Conservation (phyloP, 2,113 vertebrate species). For the Hypomesus transpacificus region DNA sequence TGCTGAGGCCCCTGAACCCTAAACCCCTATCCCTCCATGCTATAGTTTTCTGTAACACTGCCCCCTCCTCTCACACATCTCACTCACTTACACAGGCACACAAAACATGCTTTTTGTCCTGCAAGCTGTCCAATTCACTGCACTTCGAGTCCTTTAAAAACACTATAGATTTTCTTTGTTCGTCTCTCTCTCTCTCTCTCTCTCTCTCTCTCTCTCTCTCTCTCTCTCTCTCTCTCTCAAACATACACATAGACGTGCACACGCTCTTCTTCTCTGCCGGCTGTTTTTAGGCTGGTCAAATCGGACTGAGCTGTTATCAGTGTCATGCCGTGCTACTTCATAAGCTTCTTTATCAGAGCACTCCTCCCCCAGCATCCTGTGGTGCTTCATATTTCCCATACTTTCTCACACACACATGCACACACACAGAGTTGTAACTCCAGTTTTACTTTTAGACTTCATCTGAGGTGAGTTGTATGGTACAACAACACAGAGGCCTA, state of each 20-base stretch:
- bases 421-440: slow-evolving; percentile 24
- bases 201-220: slow-evolving; percentile 17
- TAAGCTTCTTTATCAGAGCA: slow-evolving; percentile 12
- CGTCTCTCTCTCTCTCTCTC: slow-evolving; percentile 12
- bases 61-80: too few species aligned
- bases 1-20: too few species aligned
- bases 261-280: not conserved
- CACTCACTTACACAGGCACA: too few species aligned
- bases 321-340: slow-evolving; percentile 12
- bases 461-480: too few species aligned
- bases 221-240: not conserved
- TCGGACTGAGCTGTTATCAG: slow-evolving; percentile 9
- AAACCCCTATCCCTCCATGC: too few species aligned
- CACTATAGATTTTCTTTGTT: not conserved
- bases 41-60: too few species aligned
- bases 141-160: too few species aligned
- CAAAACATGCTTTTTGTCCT: too few species aligned
- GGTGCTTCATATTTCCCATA: not conserved
- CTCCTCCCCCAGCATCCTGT: not conserved
- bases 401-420: slow-evolving; percentile 45
- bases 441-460: too few species aligned
- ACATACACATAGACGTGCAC: not conserved
- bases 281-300: slow-evolving; percentile 3
- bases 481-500: too few species aligned
- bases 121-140: not conserved